Conservation (phyloP, 2,113 vertebrate genomes). For the Coryphaenoides rupestris region DNA sequence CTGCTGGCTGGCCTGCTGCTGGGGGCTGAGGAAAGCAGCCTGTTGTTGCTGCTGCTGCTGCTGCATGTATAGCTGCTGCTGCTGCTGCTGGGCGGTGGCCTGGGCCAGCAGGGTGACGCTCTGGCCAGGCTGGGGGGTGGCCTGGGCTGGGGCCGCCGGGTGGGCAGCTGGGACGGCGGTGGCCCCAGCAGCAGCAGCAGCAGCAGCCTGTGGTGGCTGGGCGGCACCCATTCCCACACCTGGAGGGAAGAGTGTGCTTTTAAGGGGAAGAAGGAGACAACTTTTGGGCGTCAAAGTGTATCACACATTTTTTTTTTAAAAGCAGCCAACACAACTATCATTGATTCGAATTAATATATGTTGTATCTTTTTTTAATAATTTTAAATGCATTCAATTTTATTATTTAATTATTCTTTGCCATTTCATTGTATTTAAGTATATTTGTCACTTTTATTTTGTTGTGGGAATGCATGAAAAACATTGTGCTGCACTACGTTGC, state of each 20-base stretch:
- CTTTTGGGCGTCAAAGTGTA: too few relatives aligned
- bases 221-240: slow-evolving; percentile 47
- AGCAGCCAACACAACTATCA: neutral
- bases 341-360: neutral
- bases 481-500: too few relatives aligned
- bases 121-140: slow-evolving; percentile 58
- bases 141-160: slow-evolving; percentile 63
- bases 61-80: slow-evolving; percentile 85
- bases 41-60: slow-evolving; percentile 73
- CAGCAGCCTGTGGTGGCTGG: slow-evolving; percentile 37
- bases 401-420: too few relatives aligned
- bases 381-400: too few relatives aligned
- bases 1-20: slow-evolving; percentile 80
- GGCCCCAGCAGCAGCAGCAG: slow-evolving; percentile 40
- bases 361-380: too few relatives aligned
- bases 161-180: slow-evolving; percentile 63
- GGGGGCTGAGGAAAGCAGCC: slow-evolving; percentile 48
- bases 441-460: too few relatives aligned
- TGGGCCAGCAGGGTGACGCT: slow-evolving; percentile 70
- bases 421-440: too few relatives aligned
- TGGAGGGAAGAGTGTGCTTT: slow-evolving; percentile 9
- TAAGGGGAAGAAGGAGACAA: neutral
- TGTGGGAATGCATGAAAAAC: too few relatives aligned
- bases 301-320: too few relatives aligned
- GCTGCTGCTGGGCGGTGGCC: slow-evolving; percentile 84